Base-by-base conservation (phyloP, 2,797 vertebrate species). In the Hapalemur alaotrensis region DNA sequence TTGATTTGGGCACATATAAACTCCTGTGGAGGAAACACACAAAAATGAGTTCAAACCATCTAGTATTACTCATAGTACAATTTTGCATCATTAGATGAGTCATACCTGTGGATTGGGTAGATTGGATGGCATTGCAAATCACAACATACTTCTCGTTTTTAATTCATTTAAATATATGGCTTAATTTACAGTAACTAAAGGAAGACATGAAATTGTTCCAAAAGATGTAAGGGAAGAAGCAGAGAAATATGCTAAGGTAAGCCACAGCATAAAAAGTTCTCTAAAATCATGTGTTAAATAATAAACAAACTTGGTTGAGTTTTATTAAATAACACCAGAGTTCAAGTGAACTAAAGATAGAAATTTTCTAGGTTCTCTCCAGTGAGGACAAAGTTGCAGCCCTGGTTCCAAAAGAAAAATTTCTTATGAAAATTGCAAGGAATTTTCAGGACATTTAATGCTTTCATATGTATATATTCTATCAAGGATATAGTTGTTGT, bases 161-260 rank as follows among this genome's bases (percentile, higher is more conserved):
- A 87, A 82, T 67, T 93, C 63, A 90, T 52, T 93, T 83, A 78
- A 78, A 80, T 91, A 63, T 95, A 48, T 96, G 88, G 38, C 48
- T 89, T 98, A 91, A 93, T 98, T 98, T 92, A 93, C 98, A 99
- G 99, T 99, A 97, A 99, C 99, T 86, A 99, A 99, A 61, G 99
- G 99, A 98, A 99, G 99, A 96, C 99, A 99, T 69, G 99, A 99
- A 98, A 98, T 99, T 89, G 99, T 99, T 86, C 99, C 99, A n/a
- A 99, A 99, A 99, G 99, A 99, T 92, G 94, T 99, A 97, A 98
- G 99, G 97, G 99, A 99, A 98, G 99, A 99, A 96, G 99, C 99
- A 23, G 99, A 99, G 97, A 99, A 99, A 98, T 99, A 99, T 0
- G 99, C 99, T 92, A 99, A 99, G 99, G 99, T 99, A 99, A 99